Conservation (phyloP, 2,888 invertebrate species). For the Drosophila lutescens region DNA sequence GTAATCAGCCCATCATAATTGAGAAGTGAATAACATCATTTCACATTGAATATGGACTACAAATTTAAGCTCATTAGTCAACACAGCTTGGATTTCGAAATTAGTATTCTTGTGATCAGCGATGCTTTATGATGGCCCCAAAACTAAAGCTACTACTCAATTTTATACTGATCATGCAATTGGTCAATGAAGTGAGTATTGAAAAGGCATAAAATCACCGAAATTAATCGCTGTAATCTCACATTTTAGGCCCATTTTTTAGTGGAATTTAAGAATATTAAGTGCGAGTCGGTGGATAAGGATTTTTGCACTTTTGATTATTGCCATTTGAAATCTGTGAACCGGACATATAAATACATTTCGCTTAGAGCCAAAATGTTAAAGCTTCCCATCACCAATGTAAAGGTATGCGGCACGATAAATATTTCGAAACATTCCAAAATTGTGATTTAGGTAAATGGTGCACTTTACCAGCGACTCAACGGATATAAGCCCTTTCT, state of each 20-base stretch:
- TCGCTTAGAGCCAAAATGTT: background rate
- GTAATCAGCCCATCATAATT: too few species aligned
- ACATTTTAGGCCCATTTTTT: background rate
- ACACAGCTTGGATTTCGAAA: background rate
- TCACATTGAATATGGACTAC: background rate
- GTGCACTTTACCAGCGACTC: background rate
- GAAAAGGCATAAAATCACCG: background rate
- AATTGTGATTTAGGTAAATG: background rate
- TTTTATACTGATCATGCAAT: background rate
- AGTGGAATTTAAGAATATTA: slow-evolving; percentile 6
- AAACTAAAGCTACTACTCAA: background rate
- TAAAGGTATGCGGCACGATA: background rate
- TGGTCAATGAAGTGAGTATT: background rate
- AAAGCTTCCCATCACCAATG: background rate
- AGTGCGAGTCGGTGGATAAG: background rate
- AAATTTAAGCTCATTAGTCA: too few species aligned
- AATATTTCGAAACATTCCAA: background rate
- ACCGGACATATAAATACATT: slow-evolving; percentile 7
- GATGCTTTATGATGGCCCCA: background rate
- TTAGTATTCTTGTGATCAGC: background rate
- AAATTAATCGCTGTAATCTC: too few species aligned
- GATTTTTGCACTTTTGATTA: background rate
- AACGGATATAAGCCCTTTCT: slow-evolving; percentile 5
- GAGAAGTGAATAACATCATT: background rate
- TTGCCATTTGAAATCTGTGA: slow-evolving; percentile 4